phyloP scores from a whole-genome alignment of 2,888 invertebrate species.

The Autographa pulchrina region DNA sequence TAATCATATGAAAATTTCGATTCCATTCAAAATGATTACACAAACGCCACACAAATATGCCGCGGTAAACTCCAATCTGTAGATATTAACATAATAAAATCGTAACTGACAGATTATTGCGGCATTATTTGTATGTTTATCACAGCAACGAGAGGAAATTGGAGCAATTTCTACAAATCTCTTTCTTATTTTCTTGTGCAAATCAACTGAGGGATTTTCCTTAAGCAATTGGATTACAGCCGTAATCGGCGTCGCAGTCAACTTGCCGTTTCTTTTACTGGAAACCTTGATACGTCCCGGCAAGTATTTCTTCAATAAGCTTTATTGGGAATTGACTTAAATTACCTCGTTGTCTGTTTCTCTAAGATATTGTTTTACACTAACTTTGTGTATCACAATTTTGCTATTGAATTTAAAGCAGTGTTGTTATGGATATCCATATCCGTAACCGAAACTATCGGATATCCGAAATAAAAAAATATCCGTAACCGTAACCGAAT shows the following conservation, averaged over 20 bases:
- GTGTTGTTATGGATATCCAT: too few species aligned
- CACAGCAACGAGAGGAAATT: slow-evolving; percentile 48
- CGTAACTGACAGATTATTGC: slow-evolving; percentile 51
- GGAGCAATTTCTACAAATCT: slow-evolving; percentile 57
- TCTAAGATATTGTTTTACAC: neutral
- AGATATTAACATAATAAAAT: slow-evolving; percentile 54
- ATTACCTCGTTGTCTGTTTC: slow-evolving; percentile 20
- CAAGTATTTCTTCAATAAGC: slow-evolving; percentile 17
- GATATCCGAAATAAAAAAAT: too few species aligned
- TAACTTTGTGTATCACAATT: neutral
- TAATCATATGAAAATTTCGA: slow-evolving; percentile 16
- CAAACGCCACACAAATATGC: slow-evolving; percentile 41
- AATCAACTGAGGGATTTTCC: slow-evolving; percentile 53
- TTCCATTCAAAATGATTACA: slow-evolving; percentile 20
- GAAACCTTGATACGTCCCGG: slow-evolving; percentile 33
- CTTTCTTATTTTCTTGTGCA: slow-evolving; percentile 51
- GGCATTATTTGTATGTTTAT: slow-evolving; percentile 56
- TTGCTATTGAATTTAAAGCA: too few species aligned
- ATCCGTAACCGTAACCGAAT: too few species aligned
- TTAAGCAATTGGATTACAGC: slow-evolving; percentile 54
- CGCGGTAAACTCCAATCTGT: slow-evolving; percentile 42
- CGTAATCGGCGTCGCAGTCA: slow-evolving; percentile 53
- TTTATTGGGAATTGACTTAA: slow-evolving; percentile 17
- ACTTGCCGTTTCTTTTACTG: slow-evolving; percentile 38
- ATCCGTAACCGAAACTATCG: too few species aligned